Percentiles rank a stretch among this genome's conserved stretches.
Evolutionary conservation across 2,113 vertebrate genomes (phyloP).

Genomic region (Monarcha castaneiventris): DNA sequence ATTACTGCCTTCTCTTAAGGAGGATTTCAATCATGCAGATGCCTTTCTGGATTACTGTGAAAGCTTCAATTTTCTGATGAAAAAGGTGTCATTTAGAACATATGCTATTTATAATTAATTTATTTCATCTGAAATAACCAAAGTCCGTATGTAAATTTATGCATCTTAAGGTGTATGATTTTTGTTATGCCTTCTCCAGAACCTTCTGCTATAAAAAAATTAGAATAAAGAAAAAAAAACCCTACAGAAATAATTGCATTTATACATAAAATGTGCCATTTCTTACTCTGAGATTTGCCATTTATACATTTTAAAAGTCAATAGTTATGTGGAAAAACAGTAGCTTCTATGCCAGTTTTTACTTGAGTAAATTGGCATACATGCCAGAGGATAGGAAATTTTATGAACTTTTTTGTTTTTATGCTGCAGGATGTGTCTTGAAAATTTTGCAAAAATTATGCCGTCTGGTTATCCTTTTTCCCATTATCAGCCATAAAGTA

Average conservation of each 20-base stretch:
- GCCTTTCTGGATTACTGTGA: background rate
- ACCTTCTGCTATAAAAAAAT: background rate
- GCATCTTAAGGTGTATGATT: background rate
- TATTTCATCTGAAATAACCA: background rate
- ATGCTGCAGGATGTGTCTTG: background rate
- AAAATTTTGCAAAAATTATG: constrained; percentile 30
- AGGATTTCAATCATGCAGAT: background rate
- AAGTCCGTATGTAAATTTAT: background rate
- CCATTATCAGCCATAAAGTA: constrained; percentile 20
- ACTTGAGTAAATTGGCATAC: background rate
- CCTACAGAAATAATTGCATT: background rate
- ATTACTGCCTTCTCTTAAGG: background rate
- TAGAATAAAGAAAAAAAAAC: background rate
- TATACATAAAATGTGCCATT: background rate
- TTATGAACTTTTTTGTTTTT: background rate
- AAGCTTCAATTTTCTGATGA: background rate
- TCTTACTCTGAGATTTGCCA: background rate
- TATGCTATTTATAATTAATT: background rate
- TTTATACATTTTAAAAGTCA: background rate
- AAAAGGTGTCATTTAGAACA: background rate
- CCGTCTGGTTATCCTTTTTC: constrained; percentile 42
- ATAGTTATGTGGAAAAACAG: background rate
- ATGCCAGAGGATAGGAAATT: background rate
- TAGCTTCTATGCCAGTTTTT: background rate
- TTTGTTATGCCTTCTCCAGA: background rate